Evolutionary conservation across 2,113 vertebrate species (phyloP).

Genomic region (Colinus virginianus): DNA sequence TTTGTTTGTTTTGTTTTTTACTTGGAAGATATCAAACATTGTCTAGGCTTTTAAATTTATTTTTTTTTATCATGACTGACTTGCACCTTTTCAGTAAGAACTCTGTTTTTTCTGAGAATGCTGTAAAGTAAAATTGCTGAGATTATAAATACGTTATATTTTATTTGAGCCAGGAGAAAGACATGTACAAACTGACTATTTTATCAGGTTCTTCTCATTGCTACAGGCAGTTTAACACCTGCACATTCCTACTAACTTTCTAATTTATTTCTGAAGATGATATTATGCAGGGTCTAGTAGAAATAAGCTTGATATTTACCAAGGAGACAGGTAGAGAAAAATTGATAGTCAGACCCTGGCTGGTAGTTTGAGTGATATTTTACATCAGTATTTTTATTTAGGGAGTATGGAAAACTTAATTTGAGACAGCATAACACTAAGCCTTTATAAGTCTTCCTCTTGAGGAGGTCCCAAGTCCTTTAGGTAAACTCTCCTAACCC

Average conservation of each 20-base stretch:
- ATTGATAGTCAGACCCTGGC: not conserved
- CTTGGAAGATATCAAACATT: constrained; percentile 29
- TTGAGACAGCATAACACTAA: fast-evolving
- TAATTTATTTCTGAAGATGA: not conserved
- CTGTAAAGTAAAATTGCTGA: not conserved
- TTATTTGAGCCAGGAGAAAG: not conserved
- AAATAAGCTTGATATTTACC: not conserved
- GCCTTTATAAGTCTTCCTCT: not conserved
- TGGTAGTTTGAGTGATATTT: not conserved
- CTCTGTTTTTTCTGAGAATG: not conserved
- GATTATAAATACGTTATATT: not conserved
- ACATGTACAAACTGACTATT: not conserved
- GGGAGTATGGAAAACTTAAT: not conserved
- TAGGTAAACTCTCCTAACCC: not conserved
- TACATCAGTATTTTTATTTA: not conserved
- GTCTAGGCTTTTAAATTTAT: constrained; percentile 14
- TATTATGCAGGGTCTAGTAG: not conserved
- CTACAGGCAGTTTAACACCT: not conserved
- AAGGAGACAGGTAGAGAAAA: not conserved
- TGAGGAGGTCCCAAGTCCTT: not conserved
- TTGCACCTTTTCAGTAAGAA: not conserved
- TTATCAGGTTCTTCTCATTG: not conserved
- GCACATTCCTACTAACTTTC: not conserved
- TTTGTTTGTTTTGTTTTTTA: not conserved
- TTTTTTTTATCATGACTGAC: not conserved